These are phyloP conservation scores for Orthosia gracilis DNA, from an alignment of 2,888 invertebrate species.

Conservation along the genomic window DNA sequence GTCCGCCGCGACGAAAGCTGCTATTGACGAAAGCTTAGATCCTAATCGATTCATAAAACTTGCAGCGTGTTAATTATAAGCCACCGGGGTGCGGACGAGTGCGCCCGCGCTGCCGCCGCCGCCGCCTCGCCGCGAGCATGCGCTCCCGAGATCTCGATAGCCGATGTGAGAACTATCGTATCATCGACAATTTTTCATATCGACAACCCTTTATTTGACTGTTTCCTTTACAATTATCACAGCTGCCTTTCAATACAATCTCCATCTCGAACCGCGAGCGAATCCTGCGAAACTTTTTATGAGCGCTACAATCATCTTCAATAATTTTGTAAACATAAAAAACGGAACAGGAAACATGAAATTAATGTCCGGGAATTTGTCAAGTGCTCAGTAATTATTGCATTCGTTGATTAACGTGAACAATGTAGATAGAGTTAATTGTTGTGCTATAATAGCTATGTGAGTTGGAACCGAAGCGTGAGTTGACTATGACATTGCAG, in stretches of 20 bases:
- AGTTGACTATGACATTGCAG: slow-evolving; percentile 76
- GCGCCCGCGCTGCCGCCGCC: slow-evolving; percentile 69
- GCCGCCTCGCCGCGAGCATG: slow-evolving; percentile 77
- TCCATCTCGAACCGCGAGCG: slow-evolving; percentile 50
- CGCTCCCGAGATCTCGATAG: slow-evolving; percentile 78
- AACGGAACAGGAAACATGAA: slow-evolving; percentile 64
- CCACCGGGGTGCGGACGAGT: slow-evolving; percentile 87
- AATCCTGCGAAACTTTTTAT: slow-evolving; percentile 42
- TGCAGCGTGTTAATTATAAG: slow-evolving; percentile 91
- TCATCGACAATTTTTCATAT: slow-evolving; percentile 84
- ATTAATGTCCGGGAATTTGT: slow-evolving; percentile 69
- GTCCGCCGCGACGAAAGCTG: slow-evolving; percentile 86
- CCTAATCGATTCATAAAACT: slow-evolving; percentile 91
- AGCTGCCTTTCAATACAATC: slow-evolving; percentile 74
- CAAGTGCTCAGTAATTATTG: slow-evolving; percentile 74
- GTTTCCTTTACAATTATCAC: slow-evolving; percentile 83
- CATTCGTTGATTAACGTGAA: slow-evolving; percentile 74
- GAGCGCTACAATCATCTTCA: slow-evolving; percentile 45
- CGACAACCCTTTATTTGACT: slow-evolving; percentile 83
- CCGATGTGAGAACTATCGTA: slow-evolving; percentile 85
- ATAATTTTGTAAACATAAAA: slow-evolving; percentile 62
- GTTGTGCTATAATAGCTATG: slow-evolving; percentile 76
- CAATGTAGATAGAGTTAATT: slow-evolving; percentile 77
- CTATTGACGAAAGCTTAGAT: slow-evolving; percentile 91
- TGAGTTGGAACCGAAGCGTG: slow-evolving; percentile 81